Percentiles rank a stretch among this genome's conserved stretches.
These are phyloP conservation scores for Yponomeuta evonymella DNA, from an alignment of 2,888 invertebrate species.

Conservation along the genomic window DNA sequence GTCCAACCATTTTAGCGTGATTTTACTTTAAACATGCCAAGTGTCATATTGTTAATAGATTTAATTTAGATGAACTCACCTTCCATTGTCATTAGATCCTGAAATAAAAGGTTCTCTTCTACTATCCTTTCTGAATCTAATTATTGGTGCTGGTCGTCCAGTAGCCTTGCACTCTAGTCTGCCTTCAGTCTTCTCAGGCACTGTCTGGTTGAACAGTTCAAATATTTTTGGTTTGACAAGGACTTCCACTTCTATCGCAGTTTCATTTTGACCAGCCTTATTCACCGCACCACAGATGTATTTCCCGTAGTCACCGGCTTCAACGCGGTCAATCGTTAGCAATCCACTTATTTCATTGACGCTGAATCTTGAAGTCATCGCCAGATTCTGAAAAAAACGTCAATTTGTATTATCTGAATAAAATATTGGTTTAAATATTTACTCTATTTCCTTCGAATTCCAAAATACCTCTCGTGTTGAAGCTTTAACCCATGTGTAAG, in stretches of 20 bases:
- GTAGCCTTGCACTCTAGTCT: slow-evolving; percentile 85
- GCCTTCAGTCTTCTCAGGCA: slow-evolving; percentile 77
- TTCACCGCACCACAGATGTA: slow-evolving; percentile 90
- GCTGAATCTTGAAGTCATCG: slow-evolving; percentile 77
- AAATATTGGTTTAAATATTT: background rate
- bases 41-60: too few relatives aligned
- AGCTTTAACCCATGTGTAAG: slow-evolving; percentile 88
- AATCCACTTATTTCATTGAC: slow-evolving; percentile 84
- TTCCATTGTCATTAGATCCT: slow-evolving; percentile 79
- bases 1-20: too few relatives aligned
- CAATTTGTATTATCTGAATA: background rate
- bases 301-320: slow-evolving; percentile 85
- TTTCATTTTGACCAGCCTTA: slow-evolving; percentile 83
- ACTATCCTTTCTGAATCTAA: slow-evolving; percentile 88
- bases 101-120: slow-evolving; percentile 77
- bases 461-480: slow-evolving; percentile 75
- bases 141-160: slow-evolving; percentile 87
- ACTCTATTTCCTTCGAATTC: background rate
- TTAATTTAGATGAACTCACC: slow-evolving; percentile 33
- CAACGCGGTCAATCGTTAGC: slow-evolving; percentile 83
- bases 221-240: slow-evolving; percentile 88
- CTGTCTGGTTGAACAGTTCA: slow-evolving; percentile 84
- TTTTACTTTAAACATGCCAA: too few relatives aligned
- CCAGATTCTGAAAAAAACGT: slow-evolving; percentile 75
- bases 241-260: slow-evolving; percentile 80